A percentile compares a stretch with the other conserved stretches of the same genome.
phyloP scores from a whole-genome alignment of 1,140 invertebrate species.

The Ridgeia piscesae region DNA sequence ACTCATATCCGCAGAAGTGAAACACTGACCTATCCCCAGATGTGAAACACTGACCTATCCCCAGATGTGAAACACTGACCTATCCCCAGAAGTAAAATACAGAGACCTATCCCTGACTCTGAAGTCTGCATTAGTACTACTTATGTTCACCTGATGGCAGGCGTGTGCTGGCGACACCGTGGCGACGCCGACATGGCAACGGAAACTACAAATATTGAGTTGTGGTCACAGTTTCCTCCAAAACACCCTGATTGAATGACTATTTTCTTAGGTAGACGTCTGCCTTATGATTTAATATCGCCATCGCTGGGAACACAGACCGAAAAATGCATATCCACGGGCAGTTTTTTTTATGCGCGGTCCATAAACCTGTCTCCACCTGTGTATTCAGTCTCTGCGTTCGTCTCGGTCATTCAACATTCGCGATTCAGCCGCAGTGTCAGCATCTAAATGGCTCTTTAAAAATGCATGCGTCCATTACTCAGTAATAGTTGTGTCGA shows the following conservation, averaged over 20 bases:
- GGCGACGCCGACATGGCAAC: background rate
- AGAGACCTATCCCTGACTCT: no score
- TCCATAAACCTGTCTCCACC: background rate
- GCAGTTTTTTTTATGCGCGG: background rate
- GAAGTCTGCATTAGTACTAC: background rate
- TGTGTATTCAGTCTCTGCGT: background rate
- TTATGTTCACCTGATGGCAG: background rate
- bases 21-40: no score
- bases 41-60: no score
- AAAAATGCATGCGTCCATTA: background rate
- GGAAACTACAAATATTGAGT: background rate
- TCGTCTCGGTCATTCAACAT: no score
- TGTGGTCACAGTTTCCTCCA: background rate
- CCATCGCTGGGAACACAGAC: background rate
- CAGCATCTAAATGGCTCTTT: background rate
- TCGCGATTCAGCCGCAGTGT: background rate
- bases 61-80: no score
- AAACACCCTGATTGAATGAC: background rate
- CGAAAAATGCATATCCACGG: background rate
- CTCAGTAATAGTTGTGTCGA: background rate
- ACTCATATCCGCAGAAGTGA: no score
- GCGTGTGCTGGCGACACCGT: background rate
- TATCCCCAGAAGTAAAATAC: no score
- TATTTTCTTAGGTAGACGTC: background rate
- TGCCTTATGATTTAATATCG: background rate